Conservation (phyloP, 2,888 invertebrate genomes). For the Odontocolon sp. region DNA sequence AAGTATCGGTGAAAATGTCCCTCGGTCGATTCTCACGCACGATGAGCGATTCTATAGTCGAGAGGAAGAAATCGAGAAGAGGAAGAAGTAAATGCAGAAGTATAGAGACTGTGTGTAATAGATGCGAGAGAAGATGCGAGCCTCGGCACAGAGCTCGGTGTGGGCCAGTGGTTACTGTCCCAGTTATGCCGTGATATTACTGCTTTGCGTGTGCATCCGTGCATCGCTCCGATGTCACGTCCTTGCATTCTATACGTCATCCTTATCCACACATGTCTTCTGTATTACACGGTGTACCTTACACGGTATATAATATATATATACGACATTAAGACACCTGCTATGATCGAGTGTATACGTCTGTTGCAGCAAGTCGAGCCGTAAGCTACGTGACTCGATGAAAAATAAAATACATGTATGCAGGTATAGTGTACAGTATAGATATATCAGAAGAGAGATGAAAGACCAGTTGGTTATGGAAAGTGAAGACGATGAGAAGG, state of each 20-base stretch:
- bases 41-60: not conserved
- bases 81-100: slow-evolving; percentile 7
- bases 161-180: slow-evolving; percentile 59
- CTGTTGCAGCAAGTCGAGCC: not conserved
- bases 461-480: slow-evolving; percentile 56
- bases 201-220: slow-evolving; percentile 51
- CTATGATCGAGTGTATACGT: not conserved
- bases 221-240: slow-evolving; percentile 58
- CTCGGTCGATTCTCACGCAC: not conserved
- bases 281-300: not conserved
- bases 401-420: slow-evolving; percentile 35
- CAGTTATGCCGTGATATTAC: slow-evolving; percentile 57
- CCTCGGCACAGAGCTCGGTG: slow-evolving; percentile 7
- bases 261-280: slow-evolving; percentile 12
- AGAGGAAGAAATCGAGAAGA: slow-evolving; percentile 11
- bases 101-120: slow-evolving; percentile 28
- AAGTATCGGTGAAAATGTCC: slow-evolving; percentile 10
- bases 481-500: slow-evolving; percentile 58
- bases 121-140: slow-evolving; percentile 37
- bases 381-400: slow-evolving; percentile 41
- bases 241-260: slow-evolving; percentile 55
- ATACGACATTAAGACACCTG: not conserved
- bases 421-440: not conserved
- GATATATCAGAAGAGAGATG: slow-evolving; percentile 42
- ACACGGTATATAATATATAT: not conserved